Evolutionary conservation across 1,140 invertebrate species (phyloP).

Genomic region (Eurosta solidaginis): DNA sequence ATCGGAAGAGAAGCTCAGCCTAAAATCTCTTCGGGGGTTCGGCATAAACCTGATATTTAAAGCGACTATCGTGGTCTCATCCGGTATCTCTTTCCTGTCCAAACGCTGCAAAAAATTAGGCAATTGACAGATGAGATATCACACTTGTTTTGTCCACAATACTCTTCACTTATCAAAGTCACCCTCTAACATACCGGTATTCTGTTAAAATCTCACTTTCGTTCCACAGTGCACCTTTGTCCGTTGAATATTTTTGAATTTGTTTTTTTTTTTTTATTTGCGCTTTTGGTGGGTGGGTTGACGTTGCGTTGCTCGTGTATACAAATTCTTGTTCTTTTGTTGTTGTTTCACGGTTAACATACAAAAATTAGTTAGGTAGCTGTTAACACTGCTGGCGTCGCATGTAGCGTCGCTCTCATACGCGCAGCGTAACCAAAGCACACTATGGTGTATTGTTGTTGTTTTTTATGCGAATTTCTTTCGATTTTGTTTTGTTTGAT

Average conservation of each 20-base stretch:
- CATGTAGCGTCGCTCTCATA: neutral
- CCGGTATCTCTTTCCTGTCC: too few species aligned
- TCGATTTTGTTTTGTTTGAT: slow-evolving; percentile 1
- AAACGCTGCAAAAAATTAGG: too few species aligned
- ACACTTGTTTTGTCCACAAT: too few species aligned
- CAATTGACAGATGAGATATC: too few species aligned
- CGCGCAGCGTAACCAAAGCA: neutral
- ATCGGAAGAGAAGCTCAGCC: too few species aligned
- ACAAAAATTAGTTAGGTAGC: slow-evolving; percentile 18
- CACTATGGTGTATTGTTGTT: neutral
- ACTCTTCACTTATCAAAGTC: too few species aligned
- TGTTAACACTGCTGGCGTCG: neutral
- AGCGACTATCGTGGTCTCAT: too few species aligned
- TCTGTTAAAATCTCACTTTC: neutral
- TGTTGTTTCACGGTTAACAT: slow-evolving; percentile 12
- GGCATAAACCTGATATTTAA: too few species aligned
- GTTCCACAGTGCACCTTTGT: neutral
- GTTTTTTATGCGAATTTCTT: neutral
- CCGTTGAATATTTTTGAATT: neutral
- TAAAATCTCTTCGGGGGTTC: too few species aligned
- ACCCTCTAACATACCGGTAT: too few species aligned
- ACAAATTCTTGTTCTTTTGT: neutral
- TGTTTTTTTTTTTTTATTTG: neutral
- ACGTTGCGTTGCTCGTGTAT: neutral
- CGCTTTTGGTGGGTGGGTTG: slow-evolving; percentile 18